Evolutionary conservation across 2,888 invertebrate species (phyloP).

Genomic region (Anagyrus pseudococci): DNA sequence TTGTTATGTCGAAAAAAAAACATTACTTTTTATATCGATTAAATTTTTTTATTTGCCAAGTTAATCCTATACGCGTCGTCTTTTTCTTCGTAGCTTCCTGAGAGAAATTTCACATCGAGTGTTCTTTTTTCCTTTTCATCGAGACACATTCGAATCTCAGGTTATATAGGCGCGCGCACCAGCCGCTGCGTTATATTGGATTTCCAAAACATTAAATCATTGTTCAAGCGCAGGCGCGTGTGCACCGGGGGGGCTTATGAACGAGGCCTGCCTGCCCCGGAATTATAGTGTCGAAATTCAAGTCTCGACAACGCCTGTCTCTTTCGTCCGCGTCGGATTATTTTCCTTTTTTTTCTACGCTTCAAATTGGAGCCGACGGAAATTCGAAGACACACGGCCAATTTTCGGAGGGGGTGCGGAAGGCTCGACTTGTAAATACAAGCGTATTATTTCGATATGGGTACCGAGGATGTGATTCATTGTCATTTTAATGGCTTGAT

Average conservation of each 20-base stretch:
- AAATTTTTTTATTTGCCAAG: too few species aligned
- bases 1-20: too few species aligned
- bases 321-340: neutral
- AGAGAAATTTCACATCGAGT: too few species aligned
- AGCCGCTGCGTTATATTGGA: constrained; percentile 13
- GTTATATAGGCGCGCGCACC: too few species aligned
- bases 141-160: too few species aligned
- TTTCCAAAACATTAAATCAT: constrained; percentile 30
- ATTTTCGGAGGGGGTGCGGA: constrained; percentile 18
- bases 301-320: neutral
- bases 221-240: neutral
- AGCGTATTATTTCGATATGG: constrained; percentile 25
- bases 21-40: too few species aligned
- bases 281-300: constrained; percentile 29
- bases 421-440: neutral
- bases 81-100: too few species aligned
- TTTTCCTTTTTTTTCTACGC: constrained; percentile 7
- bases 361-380: constrained; percentile 22
- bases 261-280: neutral
- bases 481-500: constrained; percentile 25
- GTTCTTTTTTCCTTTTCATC: too few species aligned
- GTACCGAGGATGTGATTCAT: constrained; percentile 10
- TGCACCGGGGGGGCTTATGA: neutral
- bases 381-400: constrained; percentile 32
- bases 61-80: too few species aligned